Evolutionary conservation across 1,140 invertebrate species (phyloP), one percentile per base, ranked within the genome.

Genomic region (Sinella curviseta): DNA sequence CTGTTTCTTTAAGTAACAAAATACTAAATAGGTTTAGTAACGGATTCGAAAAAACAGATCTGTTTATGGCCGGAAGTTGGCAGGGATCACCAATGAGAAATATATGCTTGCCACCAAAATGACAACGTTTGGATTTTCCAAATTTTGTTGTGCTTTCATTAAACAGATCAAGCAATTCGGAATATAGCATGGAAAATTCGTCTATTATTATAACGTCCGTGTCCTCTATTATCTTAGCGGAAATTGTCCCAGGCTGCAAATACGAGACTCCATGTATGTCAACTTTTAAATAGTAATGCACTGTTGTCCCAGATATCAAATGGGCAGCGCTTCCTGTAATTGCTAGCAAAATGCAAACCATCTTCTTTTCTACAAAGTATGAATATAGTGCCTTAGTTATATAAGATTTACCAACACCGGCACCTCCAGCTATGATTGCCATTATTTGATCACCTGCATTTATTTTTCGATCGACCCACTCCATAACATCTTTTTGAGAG

Each of bases 301-400:
- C 57, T 16, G 57, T 65, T 14, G 57, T 65, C 8, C 57, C 57
- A 65, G 14, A 14, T 17, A 65, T 65, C 24, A 65, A 65, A 65
- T 65, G 57, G 14, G 57, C 57, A 8, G 57, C 57, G 24, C 57
- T 65, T n/a, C 57, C 57, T 12, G 57, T 65, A 26, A n/a, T 65
- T 48, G 57, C 57, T 26, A 65, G 24, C 8, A 65, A n/a, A n/a
- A 65, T 26, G 26, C 57, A 65, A 65, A 65, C 16, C 57, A 65
- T 65, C 24, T 65, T 65, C 8, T n/a, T 8, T 26, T 65, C 57
- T 17, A 16, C 4, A 26, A 70, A 70, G 31, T 31, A 33, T 24
- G 65, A 70, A 70, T 70, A 70, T 33, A 70, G 12, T 14, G 65
- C 65, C n/a, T 70, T 70, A 8, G 65, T 70, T 14, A 70, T 4